Evolutionary conservation across 2,113 vertebrate genomes (phyloP), one percentile per base, ranked within the genome.

Genomic region (Callipepla squamata): DNA sequence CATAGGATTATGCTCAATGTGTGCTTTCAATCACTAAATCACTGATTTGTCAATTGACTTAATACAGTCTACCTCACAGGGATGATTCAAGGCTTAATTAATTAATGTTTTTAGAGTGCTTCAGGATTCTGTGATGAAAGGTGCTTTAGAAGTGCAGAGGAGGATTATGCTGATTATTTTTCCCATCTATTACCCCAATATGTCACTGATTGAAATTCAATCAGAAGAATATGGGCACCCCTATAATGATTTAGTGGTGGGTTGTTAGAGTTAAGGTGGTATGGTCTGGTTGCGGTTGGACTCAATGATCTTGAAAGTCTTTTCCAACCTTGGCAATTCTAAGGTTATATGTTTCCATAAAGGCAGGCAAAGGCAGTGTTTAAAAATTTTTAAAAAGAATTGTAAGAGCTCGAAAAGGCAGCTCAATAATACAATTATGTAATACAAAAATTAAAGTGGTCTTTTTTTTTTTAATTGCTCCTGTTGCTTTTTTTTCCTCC

Each of bases 81-180:
- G 87, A 45, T 76, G 50, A 92, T 92, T 34, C 21, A 3, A 91
- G 80, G 69, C 80, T 92, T 93, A 80, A 30, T 96, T 96, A 92
- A 96, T 96, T 92, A 94, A 65, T 90, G 83, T 79, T 97, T 96
- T 89, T 84, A 47, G 95, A 96, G 78, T 66, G 53, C 79, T 68
- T 90, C 63, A 80, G 74, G 72, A 92, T 93, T 92, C n/a, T 91
- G 55, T 80, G 44, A 80, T 78, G 72, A 78, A 90, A 91, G 93
- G 62, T 4, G 4, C 57, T 63, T 57, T 87, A 80, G 81, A 96
- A 94, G 67, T 82, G 45, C 22, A n/a, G 68, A 42, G 30, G 42
- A 77, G 32, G 61, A 83, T 95, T 95, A 77, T 94, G 28, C 32
- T 94, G 87, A 40, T 93, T 95, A 66, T 66, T 88, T 93, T 95